Conservation (phyloP, 2,888 invertebrate genomes). For the Melipona bicolor region DNA sequence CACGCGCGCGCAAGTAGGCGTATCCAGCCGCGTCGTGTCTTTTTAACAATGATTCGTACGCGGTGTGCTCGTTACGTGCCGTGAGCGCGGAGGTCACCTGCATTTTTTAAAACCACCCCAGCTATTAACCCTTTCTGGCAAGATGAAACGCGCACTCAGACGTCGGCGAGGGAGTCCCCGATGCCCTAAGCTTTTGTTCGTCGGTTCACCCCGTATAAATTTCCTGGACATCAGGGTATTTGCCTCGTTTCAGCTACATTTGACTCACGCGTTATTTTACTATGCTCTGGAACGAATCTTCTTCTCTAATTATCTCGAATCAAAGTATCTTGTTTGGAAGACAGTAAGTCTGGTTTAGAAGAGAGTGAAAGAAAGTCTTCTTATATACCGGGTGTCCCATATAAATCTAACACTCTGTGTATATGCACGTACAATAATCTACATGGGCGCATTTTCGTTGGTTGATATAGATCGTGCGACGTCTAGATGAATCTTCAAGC, state of each 20-base stretch:
- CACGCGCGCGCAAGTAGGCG: not conserved
- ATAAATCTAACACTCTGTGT: too few relatives aligned
- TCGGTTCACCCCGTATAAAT: conserved; percentile 40
- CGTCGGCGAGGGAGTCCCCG: conserved; percentile 47
- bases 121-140: conserved; percentile 8
- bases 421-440: too few relatives aligned
- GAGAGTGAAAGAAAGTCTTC: too few relatives aligned
- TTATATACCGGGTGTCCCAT: not conserved
- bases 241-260: not conserved
- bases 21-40: not conserved
- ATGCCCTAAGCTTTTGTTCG: conserved; percentile 40
- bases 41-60: conserved; percentile 40
- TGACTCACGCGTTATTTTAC: not conserved
- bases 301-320: not conserved
- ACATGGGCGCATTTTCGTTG: too few relatives aligned
- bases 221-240: conserved; percentile 21
- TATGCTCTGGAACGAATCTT: not conserved
- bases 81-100: conserved; percentile 47
- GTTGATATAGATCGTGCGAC: not conserved
- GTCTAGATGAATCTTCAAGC: not conserved
- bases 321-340: not conserved
- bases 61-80: conserved; percentile 48
- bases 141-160: conserved; percentile 53
- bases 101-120: conserved; percentile 55
- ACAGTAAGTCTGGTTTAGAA: not conserved